A percentile compares a stretch with the other conserved stretches of the same genome.
Evolutionary conservation across 2,113 vertebrate genomes (phyloP).

Genomic region (Blennius ocellaris): DNA sequence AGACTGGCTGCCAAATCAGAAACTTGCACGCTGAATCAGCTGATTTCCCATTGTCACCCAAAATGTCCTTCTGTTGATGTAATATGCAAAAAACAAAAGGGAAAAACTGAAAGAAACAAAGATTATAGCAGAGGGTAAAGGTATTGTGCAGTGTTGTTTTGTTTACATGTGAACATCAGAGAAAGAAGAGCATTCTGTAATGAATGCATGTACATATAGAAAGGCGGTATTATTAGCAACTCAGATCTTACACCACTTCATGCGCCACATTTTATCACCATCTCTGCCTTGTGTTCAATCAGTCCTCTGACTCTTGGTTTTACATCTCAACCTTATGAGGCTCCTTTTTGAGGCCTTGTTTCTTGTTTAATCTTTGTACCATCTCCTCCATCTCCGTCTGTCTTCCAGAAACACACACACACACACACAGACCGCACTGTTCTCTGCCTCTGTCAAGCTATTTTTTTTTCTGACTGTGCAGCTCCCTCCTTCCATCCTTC

Average conservation of each 20-base stretch:
- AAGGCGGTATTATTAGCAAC: constrained; percentile 55
- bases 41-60: constrained; percentile 33
- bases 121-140: constrained; percentile 27
- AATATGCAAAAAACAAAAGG: constrained; percentile 12
- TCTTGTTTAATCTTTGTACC: constrained; percentile 55
- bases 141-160: constrained; percentile 9
- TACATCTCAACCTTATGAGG: constrained; percentile 27
- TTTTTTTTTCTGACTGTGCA: constrained; percentile 39
- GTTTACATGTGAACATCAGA: constrained; percentile 53
- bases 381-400: constrained; percentile 50
- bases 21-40: constrained; percentile 34
- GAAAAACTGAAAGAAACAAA: neutral
- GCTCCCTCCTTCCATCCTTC: constrained; percentile 28
- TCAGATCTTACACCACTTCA: constrained; percentile 23
- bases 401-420: constrained; percentile 41
- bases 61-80: constrained; percentile 53
- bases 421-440: constrained; percentile 50
- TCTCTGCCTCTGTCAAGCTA: constrained; percentile 47
- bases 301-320: constrained; percentile 25
- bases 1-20: constrained; percentile 64
- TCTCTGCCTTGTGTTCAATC: constrained; percentile 32
- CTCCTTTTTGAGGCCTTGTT: constrained; percentile 44
- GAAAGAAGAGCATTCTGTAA: constrained; percentile 28
- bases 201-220: constrained; percentile 46
- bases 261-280: neutral